Conservation (phyloP, 2,797 vertebrate genomes). For the Naso thynnoides region DNA sequence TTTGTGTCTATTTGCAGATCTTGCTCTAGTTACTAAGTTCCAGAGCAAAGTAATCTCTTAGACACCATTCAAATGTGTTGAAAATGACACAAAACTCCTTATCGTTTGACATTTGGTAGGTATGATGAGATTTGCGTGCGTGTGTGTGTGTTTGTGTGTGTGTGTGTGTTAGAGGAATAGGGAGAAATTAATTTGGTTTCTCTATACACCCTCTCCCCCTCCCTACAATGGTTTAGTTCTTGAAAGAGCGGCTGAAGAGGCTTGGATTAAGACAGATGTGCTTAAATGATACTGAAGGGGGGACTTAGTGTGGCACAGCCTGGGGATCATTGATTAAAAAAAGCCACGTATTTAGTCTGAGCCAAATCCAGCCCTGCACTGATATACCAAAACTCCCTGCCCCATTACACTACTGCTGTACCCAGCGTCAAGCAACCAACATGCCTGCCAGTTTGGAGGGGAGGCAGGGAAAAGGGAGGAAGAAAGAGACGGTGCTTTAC, state of each 20-base stretch:
- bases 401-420: slow-evolving; percentile 29
- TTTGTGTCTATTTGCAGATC: background rate
- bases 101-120: slow-evolving; percentile 12
- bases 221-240: slow-evolving; percentile 84
- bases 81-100: background rate
- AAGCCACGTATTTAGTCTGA: slow-evolving; percentile 91
- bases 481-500: slow-evolving; percentile 39
- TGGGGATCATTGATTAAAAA: slow-evolving; percentile 98
- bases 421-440: slow-evolving; percentile 3
- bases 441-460: slow-evolving; percentile 8
- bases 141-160: slow-evolving; percentile 16
- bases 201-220: background rate
- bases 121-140: background rate
- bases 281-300: slow-evolving; percentile 84
- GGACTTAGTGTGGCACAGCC: slow-evolving; percentile 88
- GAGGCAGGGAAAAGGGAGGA: slow-evolving; percentile 6
- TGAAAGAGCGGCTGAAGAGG: slow-evolving; percentile 93
- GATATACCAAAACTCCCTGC: slow-evolving; percentile 75
- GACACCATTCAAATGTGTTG: background rate
- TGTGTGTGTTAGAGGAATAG: slow-evolving; percentile 19
- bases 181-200: slow-evolving; percentile 88
- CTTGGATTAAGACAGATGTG: slow-evolving; percentile 97
- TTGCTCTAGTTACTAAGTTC: background rate
- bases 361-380: slow-evolving; percentile 89
- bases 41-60: background rate